phyloP scores from a whole-genome alignment of 2,113 vertebrate species.

The Macrotis lagotis region DNA sequence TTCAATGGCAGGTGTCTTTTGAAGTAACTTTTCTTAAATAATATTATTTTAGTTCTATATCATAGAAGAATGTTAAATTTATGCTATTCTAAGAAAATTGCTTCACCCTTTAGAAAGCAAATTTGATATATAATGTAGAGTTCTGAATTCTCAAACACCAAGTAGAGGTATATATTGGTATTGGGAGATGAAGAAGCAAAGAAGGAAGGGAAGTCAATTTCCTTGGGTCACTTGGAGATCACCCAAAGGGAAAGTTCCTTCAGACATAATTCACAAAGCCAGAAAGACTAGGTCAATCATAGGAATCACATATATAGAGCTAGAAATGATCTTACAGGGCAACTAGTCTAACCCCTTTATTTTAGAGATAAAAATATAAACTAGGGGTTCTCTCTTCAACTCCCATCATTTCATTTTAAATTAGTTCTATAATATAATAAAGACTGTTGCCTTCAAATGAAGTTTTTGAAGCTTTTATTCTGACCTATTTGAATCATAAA shows the following conservation, averaged over 20 bases:
- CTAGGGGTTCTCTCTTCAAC: not conserved
- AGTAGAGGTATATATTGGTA: not conserved
- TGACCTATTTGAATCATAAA: conserved; percentile 40
- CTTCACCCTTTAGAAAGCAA: not conserved
- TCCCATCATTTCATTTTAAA: not conserved
- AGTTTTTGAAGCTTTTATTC: conserved; percentile 37
- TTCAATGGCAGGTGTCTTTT: conserved; percentile 19
- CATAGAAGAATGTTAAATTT: conserved; percentile 48
- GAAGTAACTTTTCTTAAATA: conserved; percentile 35
- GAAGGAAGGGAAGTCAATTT: not conserved
- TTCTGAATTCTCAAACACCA: not conserved
- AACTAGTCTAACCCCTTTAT: not conserved
- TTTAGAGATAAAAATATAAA: not conserved
- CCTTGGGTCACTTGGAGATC: not conserved
- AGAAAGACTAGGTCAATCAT: not conserved
- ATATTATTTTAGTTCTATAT: conserved; percentile 45
- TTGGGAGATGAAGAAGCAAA: not conserved
- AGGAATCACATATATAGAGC: not conserved
- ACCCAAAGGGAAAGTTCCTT: not conserved
- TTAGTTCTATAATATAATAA: conserved; percentile 23
- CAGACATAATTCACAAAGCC: not conserved
- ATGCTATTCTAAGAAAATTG: not conserved
- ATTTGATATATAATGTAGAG: not conserved
- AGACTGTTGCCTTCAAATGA: conserved; percentile 37
- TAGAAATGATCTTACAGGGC: not conserved